Percentiles rank a stretch among this genome's conserved stretches.
Evolutionary conservation across 2,113 vertebrate species (phyloP).

Genomic region (Illadopsis cleaveri): DNA sequence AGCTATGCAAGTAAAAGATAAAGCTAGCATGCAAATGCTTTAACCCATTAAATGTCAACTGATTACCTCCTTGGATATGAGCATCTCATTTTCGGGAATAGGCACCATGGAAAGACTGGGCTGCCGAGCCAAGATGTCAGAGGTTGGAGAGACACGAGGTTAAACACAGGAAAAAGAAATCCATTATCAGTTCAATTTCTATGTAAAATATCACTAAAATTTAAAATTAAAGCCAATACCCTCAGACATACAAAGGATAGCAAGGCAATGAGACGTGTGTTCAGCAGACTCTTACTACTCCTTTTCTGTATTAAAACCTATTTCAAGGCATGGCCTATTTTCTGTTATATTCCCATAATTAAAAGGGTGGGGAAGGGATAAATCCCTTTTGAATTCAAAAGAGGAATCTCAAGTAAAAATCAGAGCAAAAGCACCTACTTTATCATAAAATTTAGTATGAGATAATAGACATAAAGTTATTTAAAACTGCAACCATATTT

Average conservation of each 20-base stretch:
- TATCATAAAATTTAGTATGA: neutral
- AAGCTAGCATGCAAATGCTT: neutral
- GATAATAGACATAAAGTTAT: neutral
- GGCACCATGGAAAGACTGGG: constrained; percentile 73
- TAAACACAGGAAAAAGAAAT: constrained; percentile 14
- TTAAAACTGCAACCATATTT: neutral
- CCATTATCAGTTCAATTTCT: constrained; percentile 22
- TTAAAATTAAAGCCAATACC: neutral
- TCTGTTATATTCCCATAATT: neutral
- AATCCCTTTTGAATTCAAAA: neutral
- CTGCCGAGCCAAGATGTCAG: constrained; percentile 56
- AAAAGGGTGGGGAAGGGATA: neutral
- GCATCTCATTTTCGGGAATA: constrained; percentile 79
- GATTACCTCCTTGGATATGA: constrained; percentile 75
- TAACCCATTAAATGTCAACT: neutral
- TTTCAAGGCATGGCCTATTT: neutral
- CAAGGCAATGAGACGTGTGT: neutral
- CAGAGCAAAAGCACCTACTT: neutral
- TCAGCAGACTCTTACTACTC: neutral
- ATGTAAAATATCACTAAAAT: neutral
- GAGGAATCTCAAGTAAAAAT: neutral
- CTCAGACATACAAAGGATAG: neutral
- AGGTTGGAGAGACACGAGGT: neutral
- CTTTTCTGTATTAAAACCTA: neutral
- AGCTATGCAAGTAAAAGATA: neutral